These are phyloP conservation scores for Octodon degus DNA, from an alignment of 2,113 vertebrate species.

Conservation along the genomic window DNA sequence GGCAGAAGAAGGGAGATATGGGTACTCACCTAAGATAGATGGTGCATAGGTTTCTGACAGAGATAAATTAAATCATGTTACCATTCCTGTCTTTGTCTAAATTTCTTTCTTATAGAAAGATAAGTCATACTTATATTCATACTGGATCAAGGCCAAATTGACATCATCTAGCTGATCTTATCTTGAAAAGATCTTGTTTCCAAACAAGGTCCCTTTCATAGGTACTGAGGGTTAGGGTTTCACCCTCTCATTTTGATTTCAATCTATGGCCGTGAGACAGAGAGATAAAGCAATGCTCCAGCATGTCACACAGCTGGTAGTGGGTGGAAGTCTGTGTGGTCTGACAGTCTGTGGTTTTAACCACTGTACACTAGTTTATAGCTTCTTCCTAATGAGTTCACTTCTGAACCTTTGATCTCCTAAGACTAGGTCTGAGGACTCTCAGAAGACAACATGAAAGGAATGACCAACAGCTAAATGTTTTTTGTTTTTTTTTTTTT, in stretches of 20 bases:
- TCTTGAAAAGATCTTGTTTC: not conserved
- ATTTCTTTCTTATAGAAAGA: not conserved
- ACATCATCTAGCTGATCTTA: not conserved
- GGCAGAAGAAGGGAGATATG: not conserved
- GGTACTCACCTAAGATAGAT: not conserved
- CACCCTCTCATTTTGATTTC: not conserved
- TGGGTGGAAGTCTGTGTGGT: not conserved
- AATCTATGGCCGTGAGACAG: not conserved
- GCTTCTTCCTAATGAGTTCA: not conserved
- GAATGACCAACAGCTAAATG: not conserved
- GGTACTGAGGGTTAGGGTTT: not conserved
- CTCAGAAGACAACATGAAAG: not conserved
- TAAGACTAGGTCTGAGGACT: not conserved
- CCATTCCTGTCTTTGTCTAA: not conserved
- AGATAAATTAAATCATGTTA: not conserved
- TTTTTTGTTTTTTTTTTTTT: not conserved
- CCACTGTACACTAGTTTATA: not conserved
- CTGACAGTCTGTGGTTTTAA: not conserved
- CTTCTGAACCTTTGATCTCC: not conserved
- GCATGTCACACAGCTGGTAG: not conserved
- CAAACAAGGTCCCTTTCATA: not conserved
- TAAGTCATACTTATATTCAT: not conserved
- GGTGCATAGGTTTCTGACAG: not conserved
- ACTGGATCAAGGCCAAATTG: not conserved
- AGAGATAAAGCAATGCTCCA: not conserved